A percentile compares a stretch with the other conserved stretches of the same genome.
These are phyloP conservation scores for Chrysomallon squamiferum DNA, from an alignment of 1,140 invertebrate genomes.

Conservation along the genomic window DNA sequence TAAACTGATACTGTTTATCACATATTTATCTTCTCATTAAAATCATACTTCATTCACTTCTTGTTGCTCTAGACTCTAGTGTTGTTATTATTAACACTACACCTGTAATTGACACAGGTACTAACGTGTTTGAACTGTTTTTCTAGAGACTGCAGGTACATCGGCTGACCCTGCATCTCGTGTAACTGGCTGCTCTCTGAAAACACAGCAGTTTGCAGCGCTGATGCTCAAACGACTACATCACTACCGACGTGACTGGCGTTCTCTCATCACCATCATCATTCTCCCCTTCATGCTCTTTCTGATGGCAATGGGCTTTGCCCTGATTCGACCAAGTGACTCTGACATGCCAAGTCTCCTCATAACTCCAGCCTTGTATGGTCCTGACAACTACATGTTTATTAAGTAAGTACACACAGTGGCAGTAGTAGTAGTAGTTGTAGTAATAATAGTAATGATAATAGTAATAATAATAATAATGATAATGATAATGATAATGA, in stretches of 20 bases:
- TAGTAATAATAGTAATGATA: background rate
- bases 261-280: slow-evolving; percentile 42
- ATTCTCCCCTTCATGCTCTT: slow-evolving; percentile 53
- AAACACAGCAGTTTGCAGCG: slow-evolving; percentile 39
- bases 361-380: slow-evolving; percentile 57
- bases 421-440: background rate
- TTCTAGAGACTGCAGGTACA: background rate
- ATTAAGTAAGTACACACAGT: slow-evolving; percentile 46
- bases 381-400: slow-evolving; percentile 45
- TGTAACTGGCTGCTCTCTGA: slow-evolving; percentile 17
- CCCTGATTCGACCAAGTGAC: slow-evolving; percentile 33
- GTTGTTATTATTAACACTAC: no score
- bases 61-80: no score
- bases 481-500: no score
- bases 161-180: background rate
- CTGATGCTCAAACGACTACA: slow-evolving; percentile 57
- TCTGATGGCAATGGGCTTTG: slow-evolving; percentile 44
- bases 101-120: no score
- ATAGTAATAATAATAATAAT: no score
- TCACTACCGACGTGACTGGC: slow-evolving; percentile 56
- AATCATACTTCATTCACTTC: no score
- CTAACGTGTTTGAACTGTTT: background rate
- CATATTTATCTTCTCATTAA: no score
- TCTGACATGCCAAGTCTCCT: slow-evolving; percentile 38
- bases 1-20: no score